These are phyloP conservation scores for Chaetodon auriga DNA, from an alignment of 2,113 vertebrate species.

Conservation along the genomic window DNA sequence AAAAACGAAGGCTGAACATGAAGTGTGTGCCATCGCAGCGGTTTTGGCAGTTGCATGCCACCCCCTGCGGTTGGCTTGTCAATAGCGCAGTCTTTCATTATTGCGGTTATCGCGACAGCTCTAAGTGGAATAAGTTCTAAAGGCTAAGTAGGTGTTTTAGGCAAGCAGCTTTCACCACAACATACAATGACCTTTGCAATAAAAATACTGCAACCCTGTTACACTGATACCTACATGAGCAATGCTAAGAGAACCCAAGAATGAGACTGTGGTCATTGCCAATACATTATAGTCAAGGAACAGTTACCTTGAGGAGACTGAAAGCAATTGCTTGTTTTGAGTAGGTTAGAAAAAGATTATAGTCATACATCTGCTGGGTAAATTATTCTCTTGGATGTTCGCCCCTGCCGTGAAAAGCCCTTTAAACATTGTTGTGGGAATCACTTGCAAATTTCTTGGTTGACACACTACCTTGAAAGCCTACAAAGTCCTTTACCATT, in stretches of 20 bases:
- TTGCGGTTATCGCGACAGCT: too few relatives aligned
- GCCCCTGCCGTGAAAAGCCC: constrained; percentile 7
- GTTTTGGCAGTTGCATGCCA: too few relatives aligned
- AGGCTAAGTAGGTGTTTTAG: not conserved
- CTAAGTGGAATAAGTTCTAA: not conserved
- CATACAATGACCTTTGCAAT: not conserved
- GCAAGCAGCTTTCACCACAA: not conserved
- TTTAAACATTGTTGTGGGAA: not conserved
- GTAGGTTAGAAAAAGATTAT: not conserved
- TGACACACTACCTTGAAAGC: constrained; percentile 28
- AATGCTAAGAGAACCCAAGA: not conserved
- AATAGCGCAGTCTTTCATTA: too few relatives aligned
- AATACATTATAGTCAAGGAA: not conserved
- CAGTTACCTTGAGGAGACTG: not conserved
- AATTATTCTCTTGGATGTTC: constrained; percentile 15
- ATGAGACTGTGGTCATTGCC: not conserved
- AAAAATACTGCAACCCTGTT: not conserved
- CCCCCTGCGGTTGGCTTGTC: too few relatives aligned
- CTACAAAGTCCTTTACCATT: constrained; percentile 13
- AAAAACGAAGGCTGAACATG: too few relatives aligned
- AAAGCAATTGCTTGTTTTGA: not conserved
- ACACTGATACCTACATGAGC: not conserved
- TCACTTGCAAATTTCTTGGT: constrained; percentile 11
- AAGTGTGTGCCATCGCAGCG: too few relatives aligned
- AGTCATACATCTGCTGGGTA: not conserved